These are phyloP conservation scores for Toxonevra muliebris DNA, from an alignment of 2,888 invertebrate genomes.

Conservation along the genomic window DNA sequence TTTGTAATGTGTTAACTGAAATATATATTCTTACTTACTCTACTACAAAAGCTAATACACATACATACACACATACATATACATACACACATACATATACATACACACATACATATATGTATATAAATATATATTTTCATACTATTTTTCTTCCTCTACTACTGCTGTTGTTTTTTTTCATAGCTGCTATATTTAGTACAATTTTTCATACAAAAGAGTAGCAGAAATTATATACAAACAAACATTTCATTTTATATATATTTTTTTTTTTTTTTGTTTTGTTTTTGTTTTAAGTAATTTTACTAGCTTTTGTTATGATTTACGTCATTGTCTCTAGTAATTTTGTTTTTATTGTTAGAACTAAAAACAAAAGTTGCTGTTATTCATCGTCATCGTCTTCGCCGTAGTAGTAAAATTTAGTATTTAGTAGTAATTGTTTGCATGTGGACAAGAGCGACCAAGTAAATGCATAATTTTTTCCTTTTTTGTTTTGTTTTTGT, in stretches of 20 bases:
- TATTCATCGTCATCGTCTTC: no score
- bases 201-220: slow-evolving; percentile 1
- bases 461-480: no score
- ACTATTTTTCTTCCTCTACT: slow-evolving; percentile 12
- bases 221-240: slow-evolving; percentile 7
- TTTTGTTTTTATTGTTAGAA: no score
- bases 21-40: no score
- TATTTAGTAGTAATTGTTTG: no score
- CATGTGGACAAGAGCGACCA: no score
- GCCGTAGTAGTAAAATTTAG: no score
- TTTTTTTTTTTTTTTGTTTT: no score
- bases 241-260: no score
- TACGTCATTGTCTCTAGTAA: slow-evolving; percentile 1
- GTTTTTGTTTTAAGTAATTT: slow-evolving; percentile 20
- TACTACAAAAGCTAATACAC: background rate
- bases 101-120: slow-evolving; percentile 8
- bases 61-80: background rate
- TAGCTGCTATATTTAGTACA: background rate
- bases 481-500: no score
- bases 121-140: background rate
- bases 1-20: background rate
- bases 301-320: slow-evolving; percentile 13
- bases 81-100: background rate
- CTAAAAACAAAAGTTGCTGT: no score
- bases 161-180: background rate